Evolutionary conservation across 2,888 invertebrate genomes (phyloP).

Genomic region (Eledona agricola): DNA sequence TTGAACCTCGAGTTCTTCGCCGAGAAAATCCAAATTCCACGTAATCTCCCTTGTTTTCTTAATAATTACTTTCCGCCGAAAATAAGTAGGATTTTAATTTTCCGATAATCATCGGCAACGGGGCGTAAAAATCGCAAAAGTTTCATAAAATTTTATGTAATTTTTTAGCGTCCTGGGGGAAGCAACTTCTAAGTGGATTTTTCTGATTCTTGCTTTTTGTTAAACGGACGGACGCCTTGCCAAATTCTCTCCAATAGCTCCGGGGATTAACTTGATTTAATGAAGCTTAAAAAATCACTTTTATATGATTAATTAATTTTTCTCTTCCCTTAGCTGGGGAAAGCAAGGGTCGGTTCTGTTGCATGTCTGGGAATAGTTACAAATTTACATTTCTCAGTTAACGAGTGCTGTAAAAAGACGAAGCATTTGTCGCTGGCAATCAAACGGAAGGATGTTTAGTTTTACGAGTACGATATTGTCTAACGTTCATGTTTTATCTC

Average conservation of each 20-base stretch:
- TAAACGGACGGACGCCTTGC: too few relatives aligned
- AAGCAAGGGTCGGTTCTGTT: conserved; percentile 9
- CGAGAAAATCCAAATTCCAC: conserved; percentile 4
- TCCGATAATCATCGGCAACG: conserved; percentile 12
- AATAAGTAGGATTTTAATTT: conserved; percentile 19
- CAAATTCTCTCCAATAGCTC: too few relatives aligned
- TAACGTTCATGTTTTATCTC: too few relatives aligned
- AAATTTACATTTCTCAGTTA: conserved; percentile 26
- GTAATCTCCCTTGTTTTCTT: conserved; percentile 5
- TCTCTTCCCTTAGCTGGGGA: neutral
- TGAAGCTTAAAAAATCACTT: too few relatives aligned
- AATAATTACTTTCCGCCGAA: conserved; percentile 10
- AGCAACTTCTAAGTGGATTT: conserved; percentile 1
- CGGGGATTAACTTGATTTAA: too few relatives aligned
- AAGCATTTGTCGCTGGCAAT: conserved; percentile 25
- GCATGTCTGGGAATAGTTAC: conserved; percentile 15
- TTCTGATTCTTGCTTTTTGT: neutral
- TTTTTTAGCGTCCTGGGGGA: conserved; percentile 7
- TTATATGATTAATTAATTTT: conserved; percentile 4
- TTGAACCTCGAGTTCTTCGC: conserved; percentile 1
- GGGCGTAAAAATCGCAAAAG: conserved; percentile 14
- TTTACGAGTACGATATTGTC: conserved; percentile 32
- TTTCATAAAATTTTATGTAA: conserved; percentile 15
- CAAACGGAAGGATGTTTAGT: conserved; percentile 26
- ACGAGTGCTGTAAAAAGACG: conserved; percentile 22